Evolutionary conservation across 2,888 invertebrate species (phyloP).

Genomic region (Alcis repandata): DNA sequence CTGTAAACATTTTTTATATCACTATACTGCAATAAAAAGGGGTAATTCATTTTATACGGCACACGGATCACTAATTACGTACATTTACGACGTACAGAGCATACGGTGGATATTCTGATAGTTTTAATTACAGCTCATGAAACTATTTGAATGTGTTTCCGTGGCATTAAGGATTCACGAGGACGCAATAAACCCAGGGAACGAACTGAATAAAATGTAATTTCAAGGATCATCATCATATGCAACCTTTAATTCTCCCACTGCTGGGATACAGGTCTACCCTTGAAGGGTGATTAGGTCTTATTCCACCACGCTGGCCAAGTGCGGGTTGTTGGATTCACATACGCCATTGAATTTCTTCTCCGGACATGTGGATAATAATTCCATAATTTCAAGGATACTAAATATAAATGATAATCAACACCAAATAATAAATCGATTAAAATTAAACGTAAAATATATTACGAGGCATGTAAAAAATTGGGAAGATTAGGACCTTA

Average conservation of each 20-base stretch:
- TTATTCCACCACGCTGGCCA: no score
- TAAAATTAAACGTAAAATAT: no score
- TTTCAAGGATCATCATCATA: not conserved
- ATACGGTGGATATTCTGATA: conserved; percentile 45
- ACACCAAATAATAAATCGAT: no score
- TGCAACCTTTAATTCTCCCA: no score
- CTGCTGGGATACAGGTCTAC: no score
- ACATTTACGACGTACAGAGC: conserved; percentile 61
- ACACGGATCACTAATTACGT: conserved; percentile 66
- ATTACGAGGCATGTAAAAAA: no score
- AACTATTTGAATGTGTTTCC: conserved; percentile 34
- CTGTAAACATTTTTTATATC: conserved; percentile 65
- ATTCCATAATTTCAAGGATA: no score
- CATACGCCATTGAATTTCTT: no score
- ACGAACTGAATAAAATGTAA: conserved; percentile 2
- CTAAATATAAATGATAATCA: not conserved
- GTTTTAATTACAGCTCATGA: conserved; percentile 33
- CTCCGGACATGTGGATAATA: no score
- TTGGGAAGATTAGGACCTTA: no score
- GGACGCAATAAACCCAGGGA: conserved; percentile 74
- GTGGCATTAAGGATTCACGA: conserved; percentile 84
- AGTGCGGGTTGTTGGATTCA: no score
- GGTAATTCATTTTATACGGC: conserved; percentile 63
- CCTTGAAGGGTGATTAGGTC: no score
- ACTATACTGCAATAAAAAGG: conserved; percentile 64